phyloP scores from a whole-genome alignment of 2,797 vertebrate species.

The Florisuga fusca region DNA sequence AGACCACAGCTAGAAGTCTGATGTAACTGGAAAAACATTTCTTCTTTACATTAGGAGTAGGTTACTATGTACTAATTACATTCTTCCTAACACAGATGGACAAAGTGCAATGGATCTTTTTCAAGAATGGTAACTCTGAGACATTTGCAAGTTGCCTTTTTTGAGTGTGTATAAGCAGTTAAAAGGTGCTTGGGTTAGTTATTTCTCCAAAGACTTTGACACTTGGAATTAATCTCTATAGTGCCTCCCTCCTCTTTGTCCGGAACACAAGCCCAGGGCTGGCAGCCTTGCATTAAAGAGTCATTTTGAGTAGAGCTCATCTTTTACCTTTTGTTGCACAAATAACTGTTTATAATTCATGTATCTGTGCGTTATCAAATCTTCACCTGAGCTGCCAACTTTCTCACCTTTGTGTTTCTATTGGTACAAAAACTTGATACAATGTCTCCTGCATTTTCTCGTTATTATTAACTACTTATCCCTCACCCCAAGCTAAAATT shows the following conservation, averaged over 20 bases:
- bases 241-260: not conserved
- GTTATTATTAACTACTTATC: not conserved
- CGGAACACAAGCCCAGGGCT: not conserved
- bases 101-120: not conserved
- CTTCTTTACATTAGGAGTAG: not conserved
- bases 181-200: not conserved
- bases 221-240: not conserved
- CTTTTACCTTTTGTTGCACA: not conserved
- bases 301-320: not conserved
- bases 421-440: not conserved
- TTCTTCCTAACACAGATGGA: not conserved
- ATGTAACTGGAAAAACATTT: not conserved
- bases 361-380: not conserved
- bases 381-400: not conserved
- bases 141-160: not conserved
- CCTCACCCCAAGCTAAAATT: not conserved
- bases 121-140: not conserved
- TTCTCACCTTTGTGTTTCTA: not conserved
- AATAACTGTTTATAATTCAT: not conserved
- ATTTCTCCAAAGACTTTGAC: not conserved
- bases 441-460: not conserved
- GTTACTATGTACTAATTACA: not conserved
- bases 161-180: not conserved
- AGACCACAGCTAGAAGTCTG: not conserved
- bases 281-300: accelerated